Percentiles rank a stretch among this genome's conserved stretches.
Evolutionary conservation across 2,113 vertebrate genomes (phyloP).

Genomic region (Xenopus tropicalis): UCB_Xtro_10.0 CM004452.2:4242501-4243000

Average conservation of each 20-base stretch:
- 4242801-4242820: not conserved
- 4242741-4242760: not conserved
- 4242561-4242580: not conserved
- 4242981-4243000: not conserved
- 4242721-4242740: too few species aligned
- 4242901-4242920: not conserved
- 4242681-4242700: too few species aligned
- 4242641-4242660: not conserved
- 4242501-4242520: slow-evolving; percentile 32
- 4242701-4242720: too few species aligned
- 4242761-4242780: not conserved
- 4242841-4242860: too few species aligned
- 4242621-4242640: not conserved
- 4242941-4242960: too few species aligned
- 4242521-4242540: slow-evolving; percentile 7
- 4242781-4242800: not conserved
- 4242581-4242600: not conserved
- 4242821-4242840: not conserved
- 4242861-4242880: not conserved
- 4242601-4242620: not conserved
- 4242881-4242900: too few species aligned
- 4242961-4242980: not conserved
- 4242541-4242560: slow-evolving; percentile 8
- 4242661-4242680: too few species aligned
- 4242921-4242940: not conserved